Evolutionary conservation across 2,888 invertebrate species (phyloP), one percentile per base, ranked within the genome.

Genomic region (Tuta absoluta): DNA sequence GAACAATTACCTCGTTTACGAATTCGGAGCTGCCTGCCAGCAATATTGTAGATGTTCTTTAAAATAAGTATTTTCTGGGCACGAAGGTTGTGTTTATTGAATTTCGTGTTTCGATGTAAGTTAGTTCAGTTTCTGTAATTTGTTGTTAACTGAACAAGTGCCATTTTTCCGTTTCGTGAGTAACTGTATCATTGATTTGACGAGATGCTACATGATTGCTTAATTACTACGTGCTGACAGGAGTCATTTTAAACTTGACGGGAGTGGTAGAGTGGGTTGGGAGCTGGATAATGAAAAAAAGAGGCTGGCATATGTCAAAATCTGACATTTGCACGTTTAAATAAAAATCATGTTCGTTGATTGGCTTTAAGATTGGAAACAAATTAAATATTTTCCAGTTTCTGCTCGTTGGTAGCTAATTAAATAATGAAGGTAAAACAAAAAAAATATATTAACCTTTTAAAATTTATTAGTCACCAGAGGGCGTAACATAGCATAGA

Each of bases 181-280:
- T 85, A 87, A 86, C 86, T 89, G 87, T 89, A 87, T 78, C 89
- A 81, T 79, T 75, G 82, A 82, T 86, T 86, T 87, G 84, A 82
- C 82, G 82, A 82, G 85, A 86, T 79, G 85, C 81, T 75, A 74
- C 71, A 28, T 85, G 85, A 89, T 88, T 89, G 85, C 83, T 89
- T 89, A 89, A 89, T 89, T 87, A 83, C 86, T 84, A 75, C 78
- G 70, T 49, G 28, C 69, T 79, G 79, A 79, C 77, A 73, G 78
- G 11, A 78, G 78, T 81, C 79, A 80, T 82, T 85, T 80, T 72
- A 67, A 66, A 66, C 75, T 73, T 77, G 77, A 80, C 81, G 82
- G 77, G 80, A 76, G 70, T 76, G 70, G 75, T 51, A 17, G 14
- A 38, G 51, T 62, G 56, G 38, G 37, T 28, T 28, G 4, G 24